Evolutionary conservation across 2,797 vertebrate species (phyloP), one percentile per base, ranked within the genome.

Genomic region (Rachycentron canadum): DNA sequence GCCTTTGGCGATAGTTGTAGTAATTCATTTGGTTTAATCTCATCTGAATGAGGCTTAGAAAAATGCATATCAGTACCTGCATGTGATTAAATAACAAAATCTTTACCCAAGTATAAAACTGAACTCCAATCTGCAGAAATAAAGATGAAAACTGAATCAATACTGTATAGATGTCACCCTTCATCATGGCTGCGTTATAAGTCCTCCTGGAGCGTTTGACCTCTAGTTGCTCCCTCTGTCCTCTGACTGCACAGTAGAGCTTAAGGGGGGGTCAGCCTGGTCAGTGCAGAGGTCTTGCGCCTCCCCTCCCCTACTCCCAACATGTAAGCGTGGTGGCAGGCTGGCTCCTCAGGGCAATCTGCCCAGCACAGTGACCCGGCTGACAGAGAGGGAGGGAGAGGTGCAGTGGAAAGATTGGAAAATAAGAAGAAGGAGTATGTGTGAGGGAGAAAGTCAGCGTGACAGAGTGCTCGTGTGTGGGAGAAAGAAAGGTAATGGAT

Each of bases 191-290:
- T 47, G 17, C 68, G 61, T 52, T 30, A 14, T 59, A 69, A 67
- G 59, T 70, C 70, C 68, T 85, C 69, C 78, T 70, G 58, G 67
- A 83, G 85, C 50, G 3, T 79, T 88, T 86, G 73, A 89, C 83
- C 83, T 73, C 69, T 79, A 40, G 73, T 63, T 78, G 67, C 71
- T 53, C 69, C 80, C 69, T 69, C 79, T 62, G 70, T 87, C 76
- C 68, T 64, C 58, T 81, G 78, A 84, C 52, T 86, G 45, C 77
- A 76, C 60, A 62, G 30, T 32, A 55, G 23, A 79, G 79, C 88
- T 75, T n/a, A 2, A 55, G 60, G 73, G 45, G 10, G 43, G 56
- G 67, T 76, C 79, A 65, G 55, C 25, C 21, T 38, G 50, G 66
- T 72, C 56, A 62, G 78, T 60, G 62, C 69, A 73, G 79, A 85